Evolutionary conservation across 2,888 invertebrate genomes (phyloP).

Genomic region (Stenurella melanura): DNA sequence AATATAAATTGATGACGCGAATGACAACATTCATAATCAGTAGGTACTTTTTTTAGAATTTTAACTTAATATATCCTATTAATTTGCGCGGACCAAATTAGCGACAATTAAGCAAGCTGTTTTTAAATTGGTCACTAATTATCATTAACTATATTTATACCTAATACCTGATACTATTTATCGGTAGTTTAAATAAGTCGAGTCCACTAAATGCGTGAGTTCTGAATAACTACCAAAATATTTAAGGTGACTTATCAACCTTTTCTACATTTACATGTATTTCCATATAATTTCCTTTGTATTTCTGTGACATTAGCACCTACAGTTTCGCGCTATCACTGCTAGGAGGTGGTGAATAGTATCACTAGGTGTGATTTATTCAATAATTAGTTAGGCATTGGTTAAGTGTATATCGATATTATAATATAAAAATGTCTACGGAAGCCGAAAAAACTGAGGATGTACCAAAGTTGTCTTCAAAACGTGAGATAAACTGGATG

Average conservation of each 20-base stretch:
- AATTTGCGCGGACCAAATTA: neutral
- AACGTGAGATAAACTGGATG: constrained; percentile 83
- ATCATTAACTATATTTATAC: neutral
- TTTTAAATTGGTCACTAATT: neutral
- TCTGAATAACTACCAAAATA: neutral
- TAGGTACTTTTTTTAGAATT: too few species aligned
- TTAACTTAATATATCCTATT: neutral
- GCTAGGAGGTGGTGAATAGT: constrained; percentile 10
- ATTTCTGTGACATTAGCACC: neutral
- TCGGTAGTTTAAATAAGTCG: constrained; percentile 9
- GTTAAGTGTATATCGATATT: neutral
- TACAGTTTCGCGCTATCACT: constrained; percentile 19
- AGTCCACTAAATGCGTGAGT: neutral
- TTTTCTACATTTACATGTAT: constrained; percentile 33
- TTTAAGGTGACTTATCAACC: constrained; percentile 18
- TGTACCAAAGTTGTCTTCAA: constrained; percentile 59
- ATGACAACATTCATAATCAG: too few species aligned
- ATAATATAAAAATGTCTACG: constrained; percentile 43
- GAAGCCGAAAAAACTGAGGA: constrained; percentile 26
- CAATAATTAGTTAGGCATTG: neutral
- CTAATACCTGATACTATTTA: neutral
- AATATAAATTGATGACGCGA: too few species aligned
- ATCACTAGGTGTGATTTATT: neutral
- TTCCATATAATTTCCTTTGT: constrained; percentile 38
- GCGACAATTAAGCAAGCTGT: neutral